These are phyloP conservation scores for Musca vetustissima DNA, from an alignment of 1,140 invertebrate species.

Conservation along the genomic window DNA sequence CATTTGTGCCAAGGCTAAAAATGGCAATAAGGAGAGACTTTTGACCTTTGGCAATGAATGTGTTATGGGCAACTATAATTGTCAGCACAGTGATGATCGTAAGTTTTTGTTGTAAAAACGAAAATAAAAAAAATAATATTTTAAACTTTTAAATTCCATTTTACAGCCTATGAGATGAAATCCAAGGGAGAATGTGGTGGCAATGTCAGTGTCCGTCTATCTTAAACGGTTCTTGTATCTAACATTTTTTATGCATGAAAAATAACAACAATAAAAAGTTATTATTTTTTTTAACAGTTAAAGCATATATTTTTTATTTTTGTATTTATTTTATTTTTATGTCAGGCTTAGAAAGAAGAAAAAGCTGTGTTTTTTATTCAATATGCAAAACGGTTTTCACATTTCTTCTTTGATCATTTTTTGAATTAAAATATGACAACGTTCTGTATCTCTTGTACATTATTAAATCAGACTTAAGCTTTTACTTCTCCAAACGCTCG, in stretches of 20 bases:
- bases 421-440: constrained; percentile 2
- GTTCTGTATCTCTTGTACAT: background rate
- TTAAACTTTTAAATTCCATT: background rate
- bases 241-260: background rate
- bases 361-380: background rate
- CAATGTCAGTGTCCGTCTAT: constrained; percentile 50
- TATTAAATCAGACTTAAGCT: constrained; percentile 9
- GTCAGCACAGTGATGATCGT: constrained; percentile 50
- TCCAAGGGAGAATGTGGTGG: constrained; percentile 47
- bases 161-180: constrained; percentile 44
- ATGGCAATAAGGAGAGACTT: constrained; percentile 46
- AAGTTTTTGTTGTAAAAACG: constrained; percentile 27
- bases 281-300: constrained; percentile 20
- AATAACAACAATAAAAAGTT: constrained; percentile 9
- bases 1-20: constrained; percentile 45
- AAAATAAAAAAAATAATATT: background rate
- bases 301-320: constrained; percentile 21
- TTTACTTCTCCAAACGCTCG: constrained; percentile 5
- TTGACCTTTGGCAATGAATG: constrained; percentile 48
- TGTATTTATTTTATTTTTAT: background rate
- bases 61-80: constrained; percentile 51
- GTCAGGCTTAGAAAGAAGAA: background rate
- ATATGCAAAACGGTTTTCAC: background rate
- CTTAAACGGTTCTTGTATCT: constrained; percentile 32
- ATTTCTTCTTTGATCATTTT: no score